Base-by-base conservation (phyloP, 2,113 vertebrate species). In the Onychostruthus taczanowskii region DNA sequence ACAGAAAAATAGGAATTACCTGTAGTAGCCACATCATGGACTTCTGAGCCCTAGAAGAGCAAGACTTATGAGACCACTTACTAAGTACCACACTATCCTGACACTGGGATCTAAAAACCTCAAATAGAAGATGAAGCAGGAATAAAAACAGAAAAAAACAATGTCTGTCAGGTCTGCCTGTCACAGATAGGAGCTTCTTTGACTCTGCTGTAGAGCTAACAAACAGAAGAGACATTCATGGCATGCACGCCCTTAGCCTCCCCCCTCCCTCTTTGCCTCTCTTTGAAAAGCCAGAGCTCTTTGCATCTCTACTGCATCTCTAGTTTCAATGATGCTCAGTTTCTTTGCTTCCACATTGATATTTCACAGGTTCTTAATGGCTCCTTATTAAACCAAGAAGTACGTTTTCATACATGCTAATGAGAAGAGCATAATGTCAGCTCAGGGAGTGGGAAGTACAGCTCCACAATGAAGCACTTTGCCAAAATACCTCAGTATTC, bases 161-260 rank as follows among this genome's bases (percentile, higher is more conserved):
- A 64, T 63, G 50, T 46, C 74, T 95, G 58, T 83, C 87, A 68
- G 63, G 87, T 87, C 87, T 90, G 89, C 33, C 84, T 77, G 74
- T 87, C 78, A 74, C 49, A 95, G 82, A 95, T 44, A 95, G 95
- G 75, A 95, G 74, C 75, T 87, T 85, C 93, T 95, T 87, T 95
- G 87, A 94, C 53, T 78, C 69, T 0, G 1, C 73, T 84, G 61
- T 58, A 74, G 75, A 86, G 55, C 83, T 88, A 74, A 84, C 81
- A 87, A 94, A 96, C 91, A 95, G 89, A 94, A 95, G 75, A 58
- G 93, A 91, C 50, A 95, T 95, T 97, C 93, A 94, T 11, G 19
- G 26, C 62, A 49, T 82, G 56, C 44, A 58, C 47, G 33, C 43
- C n/a, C 79, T 86, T 55, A 64, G 59, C 50, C 39, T 33, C 9